Evolutionary conservation across 1,140 invertebrate genomes (phyloP).

Genomic region (Drosophila nannoptera): DNA sequence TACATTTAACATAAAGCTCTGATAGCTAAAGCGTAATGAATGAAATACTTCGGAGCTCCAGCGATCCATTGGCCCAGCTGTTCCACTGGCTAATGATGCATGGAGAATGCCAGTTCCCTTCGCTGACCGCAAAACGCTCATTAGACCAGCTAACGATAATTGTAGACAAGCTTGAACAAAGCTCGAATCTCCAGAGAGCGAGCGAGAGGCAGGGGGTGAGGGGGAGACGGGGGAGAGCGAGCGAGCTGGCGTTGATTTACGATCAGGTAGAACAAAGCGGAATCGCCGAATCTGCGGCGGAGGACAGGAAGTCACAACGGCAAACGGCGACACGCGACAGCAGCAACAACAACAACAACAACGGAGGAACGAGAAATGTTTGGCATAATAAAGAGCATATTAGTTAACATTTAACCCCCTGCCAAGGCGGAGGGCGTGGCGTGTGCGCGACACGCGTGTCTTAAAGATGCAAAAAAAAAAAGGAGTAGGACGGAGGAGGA

Average conservation of each 20-base stretch:
- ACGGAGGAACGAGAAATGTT: constrained; percentile 12
- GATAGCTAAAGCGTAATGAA: constrained; percentile 14
- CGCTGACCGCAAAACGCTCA: constrained; percentile 44
- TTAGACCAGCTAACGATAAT: constrained; percentile 25
- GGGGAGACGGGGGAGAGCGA: too few relatives aligned
- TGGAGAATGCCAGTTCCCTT: constrained; percentile 13
- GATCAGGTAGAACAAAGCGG: constrained; percentile 6
- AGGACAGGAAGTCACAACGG: constrained; percentile 35
- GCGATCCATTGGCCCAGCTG: not conserved
- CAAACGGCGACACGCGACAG: constrained; percentile 33
- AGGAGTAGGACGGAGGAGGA: not conserved
- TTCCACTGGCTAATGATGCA: constrained; percentile 45
- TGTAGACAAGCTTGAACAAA: constrained; percentile 31
- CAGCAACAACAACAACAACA: too few relatives aligned
- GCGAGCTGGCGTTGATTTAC: constrained; percentile 24
- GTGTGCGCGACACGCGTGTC: constrained; percentile 45
- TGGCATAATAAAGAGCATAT: constrained; percentile 43
- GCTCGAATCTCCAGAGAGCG: not conserved
- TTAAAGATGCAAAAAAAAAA: constrained; percentile 46
- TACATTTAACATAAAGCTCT: constrained; percentile 5
- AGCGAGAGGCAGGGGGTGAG: too few relatives aligned
- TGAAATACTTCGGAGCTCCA: constrained; percentile 5
- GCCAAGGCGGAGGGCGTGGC: not conserved
- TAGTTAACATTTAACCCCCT: constrained; percentile 42
- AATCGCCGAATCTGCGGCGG: not conserved